Conservation (phyloP, 2,113 vertebrate genomes). For the Corythaixoides concolor region DNA sequence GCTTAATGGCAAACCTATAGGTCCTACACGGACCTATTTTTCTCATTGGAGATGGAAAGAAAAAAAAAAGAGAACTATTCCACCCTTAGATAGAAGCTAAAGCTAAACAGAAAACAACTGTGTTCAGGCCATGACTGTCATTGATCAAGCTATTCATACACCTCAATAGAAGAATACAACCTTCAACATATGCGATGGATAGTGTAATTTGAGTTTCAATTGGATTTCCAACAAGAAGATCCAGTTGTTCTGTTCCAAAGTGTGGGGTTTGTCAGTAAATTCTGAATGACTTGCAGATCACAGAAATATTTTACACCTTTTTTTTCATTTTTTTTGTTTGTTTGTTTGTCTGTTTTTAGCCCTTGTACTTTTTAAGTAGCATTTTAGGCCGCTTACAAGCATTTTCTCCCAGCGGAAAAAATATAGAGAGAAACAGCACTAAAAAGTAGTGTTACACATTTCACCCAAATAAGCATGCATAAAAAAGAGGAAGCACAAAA, state of each 20-base stretch:
- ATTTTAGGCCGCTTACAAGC: background rate
- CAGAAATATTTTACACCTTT: background rate
- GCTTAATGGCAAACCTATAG: background rate
- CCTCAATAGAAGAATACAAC: background rate
- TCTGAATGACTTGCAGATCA: background rate
- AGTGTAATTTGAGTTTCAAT: background rate
- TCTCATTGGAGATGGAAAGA: background rate
- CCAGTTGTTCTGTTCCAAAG: background rate
- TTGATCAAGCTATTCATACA: background rate
- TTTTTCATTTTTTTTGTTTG: background rate
- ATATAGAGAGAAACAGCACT: accelerated
- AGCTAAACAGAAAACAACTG: background rate
- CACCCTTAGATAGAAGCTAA: background rate
- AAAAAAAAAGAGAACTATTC: background rate
- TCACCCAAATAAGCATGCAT: background rate
- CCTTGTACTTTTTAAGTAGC: accelerated
- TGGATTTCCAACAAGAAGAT: background rate
- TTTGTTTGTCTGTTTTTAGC: background rate
- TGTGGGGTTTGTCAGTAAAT: background rate
- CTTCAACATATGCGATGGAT: background rate
- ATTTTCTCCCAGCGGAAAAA: background rate
- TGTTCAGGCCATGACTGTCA: background rate
- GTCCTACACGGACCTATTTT: background rate
- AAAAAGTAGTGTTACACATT: background rate
- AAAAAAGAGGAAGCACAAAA: background rate